Conservation (phyloP, 2,113 vertebrate species). For the Larimichthys polyactis region DNA sequence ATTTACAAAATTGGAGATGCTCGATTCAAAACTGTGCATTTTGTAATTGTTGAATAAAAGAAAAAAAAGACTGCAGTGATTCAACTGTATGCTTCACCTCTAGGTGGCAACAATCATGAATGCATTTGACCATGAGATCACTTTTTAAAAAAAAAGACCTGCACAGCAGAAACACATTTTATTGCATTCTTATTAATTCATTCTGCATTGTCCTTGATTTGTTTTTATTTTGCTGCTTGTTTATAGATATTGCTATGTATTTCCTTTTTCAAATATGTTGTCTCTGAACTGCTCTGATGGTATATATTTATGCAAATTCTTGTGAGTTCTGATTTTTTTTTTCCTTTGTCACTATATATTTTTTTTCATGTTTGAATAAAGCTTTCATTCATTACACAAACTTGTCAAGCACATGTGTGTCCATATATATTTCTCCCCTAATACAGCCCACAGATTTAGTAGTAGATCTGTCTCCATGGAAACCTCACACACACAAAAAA, state of each 20-base stretch:
- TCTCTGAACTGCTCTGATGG: slow-evolving; percentile 75
- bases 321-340: slow-evolving; percentile 72
- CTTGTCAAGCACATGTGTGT: slow-evolving; percentile 2
- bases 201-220: slow-evolving; percentile 58
- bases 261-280: slow-evolving; percentile 65
- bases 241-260: slow-evolving; percentile 68
- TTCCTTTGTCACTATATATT: slow-evolving; percentile 46
- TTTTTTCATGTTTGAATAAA: slow-evolving; percentile 79
- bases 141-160: slow-evolving; percentile 48
- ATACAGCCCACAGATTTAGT: neutral
- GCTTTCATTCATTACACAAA: slow-evolving; percentile 70
- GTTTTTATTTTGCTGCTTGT: slow-evolving; percentile 70
- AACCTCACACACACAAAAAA: slow-evolving; percentile 13
- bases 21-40: slow-evolving; percentile 24
- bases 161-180: slow-evolving; percentile 47
- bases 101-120: slow-evolving; percentile 61
- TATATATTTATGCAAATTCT: slow-evolving; percentile 83
- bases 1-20: slow-evolving; percentile 35
- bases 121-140: slow-evolving; percentile 47
- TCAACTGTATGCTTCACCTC: slow-evolving; percentile 49
- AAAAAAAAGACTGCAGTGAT: slow-evolving; percentile 33
- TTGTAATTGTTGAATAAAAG: slow-evolving; percentile 15
- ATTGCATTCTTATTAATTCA: slow-evolving; percentile 55
- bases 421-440: no score
- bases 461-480: slow-evolving; percentile 24